Evolutionary conservation across 2,113 vertebrate species (phyloP).

Genomic region (Prunella himalayana): DNA sequence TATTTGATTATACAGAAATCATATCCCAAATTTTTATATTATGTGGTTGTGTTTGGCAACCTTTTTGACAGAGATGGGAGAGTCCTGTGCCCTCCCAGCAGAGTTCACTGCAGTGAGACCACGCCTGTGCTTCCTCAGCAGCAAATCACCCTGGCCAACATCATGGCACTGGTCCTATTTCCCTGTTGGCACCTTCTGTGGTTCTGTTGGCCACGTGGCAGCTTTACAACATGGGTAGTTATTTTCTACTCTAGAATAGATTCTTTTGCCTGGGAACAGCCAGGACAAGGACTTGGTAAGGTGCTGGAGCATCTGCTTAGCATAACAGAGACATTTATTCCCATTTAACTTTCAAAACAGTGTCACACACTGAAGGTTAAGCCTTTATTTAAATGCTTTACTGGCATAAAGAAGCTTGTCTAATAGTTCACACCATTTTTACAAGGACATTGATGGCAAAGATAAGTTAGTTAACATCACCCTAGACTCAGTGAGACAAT

Average conservation of each 20-base stretch:
- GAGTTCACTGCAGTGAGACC: not conserved
- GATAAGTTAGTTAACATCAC: not conserved
- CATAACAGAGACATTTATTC: not conserved
- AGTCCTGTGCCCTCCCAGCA: not conserved
- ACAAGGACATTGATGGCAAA: not conserved
- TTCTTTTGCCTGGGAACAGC: not conserved
- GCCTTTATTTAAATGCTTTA: not conserved
- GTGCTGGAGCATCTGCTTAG: not conserved
- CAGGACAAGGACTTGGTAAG: not conserved
- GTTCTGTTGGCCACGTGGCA: not conserved
- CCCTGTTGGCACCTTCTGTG: not conserved
- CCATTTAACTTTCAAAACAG: not conserved
- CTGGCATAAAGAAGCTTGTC: not conserved
- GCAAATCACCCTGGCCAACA: not conserved
- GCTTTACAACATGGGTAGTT: not conserved
- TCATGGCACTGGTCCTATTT: not conserved
- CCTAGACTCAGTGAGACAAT: not conserved
- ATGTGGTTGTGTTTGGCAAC: not conserved
- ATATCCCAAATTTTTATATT: not conserved
- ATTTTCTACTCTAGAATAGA: not conserved
- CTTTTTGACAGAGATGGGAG: not conserved
- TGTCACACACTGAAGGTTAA: not conserved
- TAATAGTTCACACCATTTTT: not conserved
- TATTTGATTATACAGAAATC: not conserved
- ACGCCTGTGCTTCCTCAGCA: not conserved